Evolutionary conservation across 2,113 vertebrate species (phyloP).

Genomic region (Dunckerocampus dactyliophorus): DNA sequence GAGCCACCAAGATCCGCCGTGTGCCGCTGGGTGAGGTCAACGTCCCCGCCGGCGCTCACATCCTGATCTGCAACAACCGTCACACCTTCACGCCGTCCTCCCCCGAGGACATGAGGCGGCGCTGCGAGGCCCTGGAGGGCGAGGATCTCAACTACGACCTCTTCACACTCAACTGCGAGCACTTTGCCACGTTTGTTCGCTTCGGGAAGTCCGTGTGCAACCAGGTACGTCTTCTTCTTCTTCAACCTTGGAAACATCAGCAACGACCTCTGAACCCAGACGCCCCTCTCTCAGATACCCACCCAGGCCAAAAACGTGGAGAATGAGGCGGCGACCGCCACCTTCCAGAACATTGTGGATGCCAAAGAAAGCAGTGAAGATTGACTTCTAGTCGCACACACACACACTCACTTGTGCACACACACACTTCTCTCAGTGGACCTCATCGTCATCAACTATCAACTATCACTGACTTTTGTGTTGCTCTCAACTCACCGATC

Average conservation of each 20-base stretch:
- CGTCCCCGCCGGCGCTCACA: slow-evolving; percentile 1
- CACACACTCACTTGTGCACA: too few relatives aligned
- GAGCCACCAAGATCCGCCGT: background rate
- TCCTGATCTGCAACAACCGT: slow-evolving; percentile 10
- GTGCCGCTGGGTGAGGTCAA: slow-evolving; percentile 5
- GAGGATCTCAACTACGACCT: slow-evolving; percentile 2
- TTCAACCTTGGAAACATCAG: background rate
- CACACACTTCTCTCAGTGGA: too few relatives aligned
- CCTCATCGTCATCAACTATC: too few relatives aligned
- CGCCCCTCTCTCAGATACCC: background rate
- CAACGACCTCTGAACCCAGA: too few relatives aligned
- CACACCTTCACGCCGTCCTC: background rate
- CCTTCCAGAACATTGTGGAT: background rate
- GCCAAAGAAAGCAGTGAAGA: background rate
- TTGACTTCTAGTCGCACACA: too few relatives aligned
- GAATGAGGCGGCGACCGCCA: background rate
- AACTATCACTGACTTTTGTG: too few relatives aligned
- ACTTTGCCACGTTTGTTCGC: slow-evolving; percentile 11
- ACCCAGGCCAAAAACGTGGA: slow-evolving; percentile 1
- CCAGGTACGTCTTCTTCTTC: background rate
- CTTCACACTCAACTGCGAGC: slow-evolving; percentile 7
- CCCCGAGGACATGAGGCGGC: background rate
- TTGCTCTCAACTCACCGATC: too few relatives aligned
- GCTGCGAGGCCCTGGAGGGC: slow-evolving; percentile 4
- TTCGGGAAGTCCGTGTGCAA: slow-evolving; percentile 9